A percentile compares a stretch with the other conserved stretches of the same genome.
Evolutionary conservation across 2,888 invertebrate species (phyloP).

Genomic region (Volucella inflata): DNA sequence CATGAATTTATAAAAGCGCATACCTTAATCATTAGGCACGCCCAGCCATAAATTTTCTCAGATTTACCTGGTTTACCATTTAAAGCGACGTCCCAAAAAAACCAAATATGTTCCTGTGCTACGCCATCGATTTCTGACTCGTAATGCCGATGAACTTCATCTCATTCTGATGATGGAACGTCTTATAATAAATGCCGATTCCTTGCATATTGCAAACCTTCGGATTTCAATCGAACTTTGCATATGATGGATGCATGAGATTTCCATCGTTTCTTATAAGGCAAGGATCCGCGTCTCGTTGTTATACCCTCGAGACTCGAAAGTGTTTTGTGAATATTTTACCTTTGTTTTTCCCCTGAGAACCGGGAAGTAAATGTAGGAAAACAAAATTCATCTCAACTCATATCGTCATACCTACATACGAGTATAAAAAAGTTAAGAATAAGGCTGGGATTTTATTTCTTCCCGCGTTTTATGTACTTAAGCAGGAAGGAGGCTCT

Average conservation of each 20-base stretch:
- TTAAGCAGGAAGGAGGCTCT: conserved; percentile 51
- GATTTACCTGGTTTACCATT: conserved; percentile 62
- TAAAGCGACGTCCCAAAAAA: conserved; percentile 46
- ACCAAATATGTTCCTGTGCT: conserved; percentile 15
- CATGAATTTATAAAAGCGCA: not conserved
- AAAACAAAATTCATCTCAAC: conserved; percentile 42
- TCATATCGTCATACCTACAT: not conserved
- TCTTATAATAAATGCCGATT: conserved; percentile 4
- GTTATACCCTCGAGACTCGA: conserved; percentile 46
- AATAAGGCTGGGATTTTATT: conserved; percentile 1
- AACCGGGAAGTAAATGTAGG: conserved; percentile 59
- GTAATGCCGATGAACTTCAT: conserved; percentile 33
- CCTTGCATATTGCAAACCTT: conserved; percentile 43
- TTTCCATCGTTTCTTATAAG: conserved; percentile 32
- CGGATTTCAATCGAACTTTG: conserved; percentile 62
- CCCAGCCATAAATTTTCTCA: conserved; percentile 49
- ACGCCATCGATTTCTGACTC: not conserved
- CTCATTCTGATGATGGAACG: not conserved
- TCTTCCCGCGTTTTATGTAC: conserved; percentile 55
- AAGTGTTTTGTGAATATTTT: conserved; percentile 69
- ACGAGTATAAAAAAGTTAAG: not conserved
- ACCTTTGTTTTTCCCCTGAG: conserved; percentile 33
- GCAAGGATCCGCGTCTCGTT: not conserved
- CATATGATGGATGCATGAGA: conserved; percentile 16
- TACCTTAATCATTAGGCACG: conserved; percentile 7